Percentiles rank a stretch among this genome's conserved stretches.
phyloP scores from a whole-genome alignment of 2,888 invertebrate genomes.

The Andrena praecox region DNA sequence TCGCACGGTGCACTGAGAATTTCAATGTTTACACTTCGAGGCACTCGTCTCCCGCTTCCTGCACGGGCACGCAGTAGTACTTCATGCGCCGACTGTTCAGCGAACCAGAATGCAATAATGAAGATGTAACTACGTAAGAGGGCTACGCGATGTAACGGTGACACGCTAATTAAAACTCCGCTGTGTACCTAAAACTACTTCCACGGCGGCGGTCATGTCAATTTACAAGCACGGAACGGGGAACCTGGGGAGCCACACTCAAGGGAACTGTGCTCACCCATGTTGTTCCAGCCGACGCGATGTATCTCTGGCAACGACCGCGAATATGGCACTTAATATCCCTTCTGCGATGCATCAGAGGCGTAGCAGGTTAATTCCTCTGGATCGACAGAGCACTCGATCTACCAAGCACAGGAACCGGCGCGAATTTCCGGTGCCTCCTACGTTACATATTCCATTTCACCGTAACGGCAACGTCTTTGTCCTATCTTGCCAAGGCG shows the following conservation, averaged over 20 bases:
- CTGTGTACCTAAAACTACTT: slow-evolving; percentile 43
- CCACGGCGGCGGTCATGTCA: slow-evolving; percentile 26
- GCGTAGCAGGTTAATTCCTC: slow-evolving; percentile 50
- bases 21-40: slow-evolving; percentile 36
- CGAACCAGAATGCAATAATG: slow-evolving; percentile 61
- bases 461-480: background rate
- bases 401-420: slow-evolving; percentile 40
- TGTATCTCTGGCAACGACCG: slow-evolving; percentile 51
- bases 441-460: slow-evolving; percentile 5
- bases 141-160: slow-evolving; percentile 44
- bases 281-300: slow-evolving; percentile 47
- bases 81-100: slow-evolving; percentile 24
- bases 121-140: slow-evolving; percentile 57
- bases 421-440: slow-evolving; percentile 20
- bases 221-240: slow-evolving; percentile 29
- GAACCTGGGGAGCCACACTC: background rate
- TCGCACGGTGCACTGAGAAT: background rate
- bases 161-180: slow-evolving; percentile 61
- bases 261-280: slow-evolving; percentile 34
- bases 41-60: slow-evolving; percentile 19
- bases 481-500: background rate
- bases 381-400: slow-evolving; percentile 47
- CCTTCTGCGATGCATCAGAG: slow-evolving; percentile 32
- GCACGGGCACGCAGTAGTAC: slow-evolving; percentile 38
- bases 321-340: slow-evolving; percentile 67